Percentiles rank a stretch among this genome's conserved stretches.
Conservation (phyloP, 2,888 invertebrate genomes). For the Xestia c-nigrum region DNA sequence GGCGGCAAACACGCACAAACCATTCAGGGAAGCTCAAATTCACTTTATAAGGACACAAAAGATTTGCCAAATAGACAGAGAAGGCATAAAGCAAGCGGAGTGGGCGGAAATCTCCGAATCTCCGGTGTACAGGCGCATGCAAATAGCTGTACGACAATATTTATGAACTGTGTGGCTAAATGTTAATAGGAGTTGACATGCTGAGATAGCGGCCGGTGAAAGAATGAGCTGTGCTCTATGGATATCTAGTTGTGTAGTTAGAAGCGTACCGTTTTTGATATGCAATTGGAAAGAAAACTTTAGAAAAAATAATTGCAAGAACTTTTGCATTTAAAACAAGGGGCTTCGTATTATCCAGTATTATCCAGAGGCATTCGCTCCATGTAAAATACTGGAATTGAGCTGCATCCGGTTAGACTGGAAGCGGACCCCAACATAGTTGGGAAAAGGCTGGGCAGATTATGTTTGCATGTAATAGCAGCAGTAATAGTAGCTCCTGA, state of each 20-base stretch:
- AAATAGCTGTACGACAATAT: conserved; percentile 62
- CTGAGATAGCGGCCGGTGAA: conserved; percentile 54
- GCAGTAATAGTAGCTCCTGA: not conserved
- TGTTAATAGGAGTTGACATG: conserved; percentile 66
- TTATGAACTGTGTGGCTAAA: conserved; percentile 65
- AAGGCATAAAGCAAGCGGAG: conserved; percentile 57
- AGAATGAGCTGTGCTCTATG: conserved; percentile 36
- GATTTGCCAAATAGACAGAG: conserved; percentile 56
- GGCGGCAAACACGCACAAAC: conserved; percentile 18
- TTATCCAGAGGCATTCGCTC: too few relatives aligned
- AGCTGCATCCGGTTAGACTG: too few relatives aligned
- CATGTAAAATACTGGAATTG: too few relatives aligned
- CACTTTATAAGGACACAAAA: conserved; percentile 59
- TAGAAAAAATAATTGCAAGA: not conserved
- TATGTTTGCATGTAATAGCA: too few relatives aligned
- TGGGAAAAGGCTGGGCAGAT: too few relatives aligned
- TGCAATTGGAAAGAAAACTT: not conserved
- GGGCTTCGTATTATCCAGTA: too few relatives aligned
- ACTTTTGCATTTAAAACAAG: not conserved
- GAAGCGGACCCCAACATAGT: too few relatives aligned
- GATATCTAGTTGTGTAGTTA: conserved; percentile 16
- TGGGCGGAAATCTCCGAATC: conserved; percentile 70
- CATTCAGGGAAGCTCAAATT: conserved; percentile 33
- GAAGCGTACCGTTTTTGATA: not conserved
- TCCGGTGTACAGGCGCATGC: conserved; percentile 61